Evolutionary conservation across 2,888 invertebrate species (phyloP).

Genomic region (Anarsia innoxiella): DNA sequence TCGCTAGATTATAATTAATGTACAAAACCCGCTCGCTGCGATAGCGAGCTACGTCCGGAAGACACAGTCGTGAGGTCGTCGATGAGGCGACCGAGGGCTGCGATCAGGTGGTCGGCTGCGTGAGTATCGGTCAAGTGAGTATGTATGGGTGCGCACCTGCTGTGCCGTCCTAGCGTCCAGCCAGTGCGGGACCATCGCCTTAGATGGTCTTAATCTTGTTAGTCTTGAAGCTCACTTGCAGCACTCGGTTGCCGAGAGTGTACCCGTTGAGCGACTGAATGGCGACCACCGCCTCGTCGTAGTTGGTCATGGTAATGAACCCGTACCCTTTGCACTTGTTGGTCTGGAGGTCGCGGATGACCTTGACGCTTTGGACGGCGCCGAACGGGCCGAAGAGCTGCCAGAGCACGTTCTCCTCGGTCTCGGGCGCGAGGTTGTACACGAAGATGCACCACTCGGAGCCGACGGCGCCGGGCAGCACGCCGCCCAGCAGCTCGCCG

Average conservation of each 20-base stretch:
- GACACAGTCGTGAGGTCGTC: conserved; percentile 30
- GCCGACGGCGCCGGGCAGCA: conserved; percentile 83
- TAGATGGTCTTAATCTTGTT: conserved; percentile 85
- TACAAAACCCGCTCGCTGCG: conserved; percentile 42
- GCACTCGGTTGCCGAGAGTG: conserved; percentile 90
- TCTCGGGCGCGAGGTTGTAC: conserved; percentile 96
- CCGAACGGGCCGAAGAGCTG: conserved; percentile 97
- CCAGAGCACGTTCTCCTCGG: conserved; percentile 96
- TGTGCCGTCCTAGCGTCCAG: conserved; percentile 71
- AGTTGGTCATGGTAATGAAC: conserved; percentile 96
- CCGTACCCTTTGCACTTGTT: conserved; percentile 97
- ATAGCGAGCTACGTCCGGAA: conserved; percentile 26
- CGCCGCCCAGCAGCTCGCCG: conserved; percentile 85
- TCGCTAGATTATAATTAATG: conserved; percentile 46
- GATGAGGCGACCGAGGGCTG: conserved; percentile 22
- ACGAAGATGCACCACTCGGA: conserved; percentile 96
- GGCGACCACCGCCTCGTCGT: conserved; percentile 94
- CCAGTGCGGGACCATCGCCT: conserved; percentile 58
- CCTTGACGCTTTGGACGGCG: conserved; percentile 94
- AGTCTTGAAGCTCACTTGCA: conserved; percentile 95
- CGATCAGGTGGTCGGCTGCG: conserved; percentile 9
- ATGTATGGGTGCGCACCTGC: conserved; percentile 73
- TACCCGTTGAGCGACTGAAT: conserved; percentile 95
- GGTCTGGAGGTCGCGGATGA: conserved; percentile 92
- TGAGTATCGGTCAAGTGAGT: conserved; percentile 20